A percentile compares a stretch with the other conserved stretches of the same genome.
Conservation (phyloP, 2,797 vertebrate species). For the Thaleichthys pacificus region DNA sequence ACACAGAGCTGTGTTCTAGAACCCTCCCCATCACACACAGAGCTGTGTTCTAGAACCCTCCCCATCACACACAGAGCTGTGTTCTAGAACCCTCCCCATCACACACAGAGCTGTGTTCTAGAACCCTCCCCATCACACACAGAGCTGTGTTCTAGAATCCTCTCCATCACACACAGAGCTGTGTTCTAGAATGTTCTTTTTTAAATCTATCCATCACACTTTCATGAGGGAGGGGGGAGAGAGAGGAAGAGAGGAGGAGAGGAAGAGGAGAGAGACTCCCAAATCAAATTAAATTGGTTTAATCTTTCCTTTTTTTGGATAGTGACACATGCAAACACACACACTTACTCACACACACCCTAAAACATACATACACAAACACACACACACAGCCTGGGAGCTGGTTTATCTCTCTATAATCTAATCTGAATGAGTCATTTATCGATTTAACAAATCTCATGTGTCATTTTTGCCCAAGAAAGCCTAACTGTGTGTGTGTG, state of each 20-base stretch:
- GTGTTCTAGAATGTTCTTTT: neutral
- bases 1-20: too few species aligned
- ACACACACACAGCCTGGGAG: conserved; percentile 5
- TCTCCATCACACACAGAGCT: neutral
- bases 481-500: neutral
- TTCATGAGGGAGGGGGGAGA: too few species aligned
- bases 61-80: too few species aligned
- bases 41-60: too few species aligned
- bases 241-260: too few species aligned
- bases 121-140: too few species aligned
- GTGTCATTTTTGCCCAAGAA: conserved; percentile 14
- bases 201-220: neutral
- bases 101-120: too few species aligned
- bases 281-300: too few species aligned
- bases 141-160: too few species aligned
- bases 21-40: too few species aligned
- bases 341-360: conserved; percentile 2
- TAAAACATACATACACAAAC: neutral
- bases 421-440: conserved; percentile 15
- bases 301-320: neutral
- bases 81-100: too few species aligned
- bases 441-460: neutral
- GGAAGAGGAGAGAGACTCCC: neutral
- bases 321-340: neutral
- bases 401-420: neutral